Evolutionary conservation across 2,113 vertebrate genomes (phyloP).

Genomic region (Halcyon senegalensis): DNA sequence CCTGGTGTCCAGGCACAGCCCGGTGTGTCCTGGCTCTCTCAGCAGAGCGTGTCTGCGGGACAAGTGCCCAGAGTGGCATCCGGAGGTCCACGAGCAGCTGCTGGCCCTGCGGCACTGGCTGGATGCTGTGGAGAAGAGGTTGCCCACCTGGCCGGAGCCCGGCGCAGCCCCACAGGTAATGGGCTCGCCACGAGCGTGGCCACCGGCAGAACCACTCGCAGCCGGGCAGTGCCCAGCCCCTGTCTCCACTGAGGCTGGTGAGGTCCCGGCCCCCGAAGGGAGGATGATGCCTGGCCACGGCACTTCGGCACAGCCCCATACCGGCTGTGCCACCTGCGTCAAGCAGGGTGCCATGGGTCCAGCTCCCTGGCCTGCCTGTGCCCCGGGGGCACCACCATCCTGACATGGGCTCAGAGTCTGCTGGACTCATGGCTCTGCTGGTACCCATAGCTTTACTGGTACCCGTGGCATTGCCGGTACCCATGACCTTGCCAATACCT

Average conservation of each 20-base stretch:
- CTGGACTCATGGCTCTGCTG: rapidly evolving
- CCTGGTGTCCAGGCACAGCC: neutral
- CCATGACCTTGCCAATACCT: neutral
- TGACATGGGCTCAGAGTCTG: neutral
- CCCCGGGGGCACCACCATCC: neutral
- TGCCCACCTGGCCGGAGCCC: slow-evolving; percentile 66
- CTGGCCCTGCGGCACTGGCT: slow-evolving; percentile 82
- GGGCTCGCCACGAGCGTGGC: neutral
- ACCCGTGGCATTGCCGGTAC: no score
- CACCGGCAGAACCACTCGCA: neutral
- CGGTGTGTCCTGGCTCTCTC: neutral
- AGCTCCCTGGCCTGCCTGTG: rapidly evolving
- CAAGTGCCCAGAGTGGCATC: slow-evolving; percentile 68
- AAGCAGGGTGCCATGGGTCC: rapidly evolving
- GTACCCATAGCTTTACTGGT: rapidly evolving
- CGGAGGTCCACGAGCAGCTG: slow-evolving; percentile 82
- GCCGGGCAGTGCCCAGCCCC: neutral
- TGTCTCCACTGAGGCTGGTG: neutral
- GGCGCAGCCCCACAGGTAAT: neutral
- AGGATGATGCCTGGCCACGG: rapidly evolving
- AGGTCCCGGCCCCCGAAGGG: no score
- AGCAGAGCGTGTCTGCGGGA: neutral
- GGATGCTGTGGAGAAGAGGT: slow-evolving; percentile 79
- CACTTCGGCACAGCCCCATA: neutral
- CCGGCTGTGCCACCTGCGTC: neutral